phyloP scores from a whole-genome alignment of 2,113 vertebrate species.

The Mobula birostris region DNA sequence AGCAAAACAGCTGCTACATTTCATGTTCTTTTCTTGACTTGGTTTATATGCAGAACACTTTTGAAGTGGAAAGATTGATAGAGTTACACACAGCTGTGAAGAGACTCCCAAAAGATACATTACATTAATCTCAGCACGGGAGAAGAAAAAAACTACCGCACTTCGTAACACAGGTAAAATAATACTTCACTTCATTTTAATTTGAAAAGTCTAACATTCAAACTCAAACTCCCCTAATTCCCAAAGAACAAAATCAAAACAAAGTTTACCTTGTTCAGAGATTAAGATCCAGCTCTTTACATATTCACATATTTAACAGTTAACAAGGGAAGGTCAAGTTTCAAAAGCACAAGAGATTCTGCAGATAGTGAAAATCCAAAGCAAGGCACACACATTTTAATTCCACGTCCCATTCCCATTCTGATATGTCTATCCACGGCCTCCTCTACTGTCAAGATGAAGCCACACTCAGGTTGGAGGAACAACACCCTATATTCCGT shows the following conservation, averaged over 20 bases:
- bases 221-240: neutral
- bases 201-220: neutral
- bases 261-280: too few species aligned
- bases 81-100: neutral
- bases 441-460: too few species aligned
- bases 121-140: neutral
- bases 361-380: too few species aligned
- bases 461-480: too few species aligned
- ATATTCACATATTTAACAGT: too few species aligned
- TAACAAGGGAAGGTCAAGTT: too few species aligned
- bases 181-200: neutral
- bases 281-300: too few species aligned
- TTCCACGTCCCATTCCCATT: too few species aligned
- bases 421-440: too few species aligned
- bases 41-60: neutral
- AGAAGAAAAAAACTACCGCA: neutral
- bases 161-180: neutral
- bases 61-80: neutral
- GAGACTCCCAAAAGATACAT: neutral
- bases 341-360: too few species aligned
- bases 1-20: neutral
- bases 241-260: neutral
- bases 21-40: neutral
- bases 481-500: too few species aligned
- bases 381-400: too few species aligned